Conservation (phyloP, 1,140 invertebrate genomes). For the Heliconius nattereri region DNA sequence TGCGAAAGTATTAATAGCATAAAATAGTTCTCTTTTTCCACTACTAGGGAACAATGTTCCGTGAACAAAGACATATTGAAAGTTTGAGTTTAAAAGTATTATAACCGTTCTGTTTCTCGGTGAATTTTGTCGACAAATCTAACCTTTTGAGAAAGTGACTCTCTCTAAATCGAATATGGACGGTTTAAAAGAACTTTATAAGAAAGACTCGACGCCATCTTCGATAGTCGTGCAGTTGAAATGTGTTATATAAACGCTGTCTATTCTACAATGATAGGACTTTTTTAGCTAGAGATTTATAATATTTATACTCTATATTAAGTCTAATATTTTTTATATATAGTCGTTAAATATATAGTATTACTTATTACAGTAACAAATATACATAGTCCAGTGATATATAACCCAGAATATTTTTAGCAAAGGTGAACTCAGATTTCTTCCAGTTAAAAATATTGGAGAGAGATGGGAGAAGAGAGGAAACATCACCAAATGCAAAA, state of each 20-base stretch:
- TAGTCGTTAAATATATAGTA: too few species aligned
- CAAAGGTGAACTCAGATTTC: too few species aligned
- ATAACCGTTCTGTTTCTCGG: constrained; percentile 8
- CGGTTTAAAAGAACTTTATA: not conserved
- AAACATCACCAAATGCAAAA: too few species aligned
- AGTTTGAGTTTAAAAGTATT: constrained; percentile 8
- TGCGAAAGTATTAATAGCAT: too few species aligned
- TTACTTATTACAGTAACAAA: too few species aligned
- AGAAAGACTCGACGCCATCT: constrained; percentile 2
- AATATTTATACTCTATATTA: too few species aligned
- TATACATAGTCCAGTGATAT: too few species aligned
- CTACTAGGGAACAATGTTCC: not conserved
- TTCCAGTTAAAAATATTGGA: too few species aligned
- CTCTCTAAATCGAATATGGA: constrained; percentile 12
- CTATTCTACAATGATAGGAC: not conserved
- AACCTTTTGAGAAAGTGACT: constrained; percentile 15
- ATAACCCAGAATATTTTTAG: too few species aligned
- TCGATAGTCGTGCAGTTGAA: not conserved
- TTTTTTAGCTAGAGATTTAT: not conserved
- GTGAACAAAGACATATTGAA: constrained; percentile 12
- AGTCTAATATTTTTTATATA: too few species aligned
- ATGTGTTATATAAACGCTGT: not conserved
- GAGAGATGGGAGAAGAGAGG: too few species aligned
- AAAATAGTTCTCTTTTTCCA: not conserved
- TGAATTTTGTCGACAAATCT: constrained; percentile 13